phyloP scores from a whole-genome alignment of 2,797 vertebrate genomes.

The Acanthopagrus latus region DNA sequence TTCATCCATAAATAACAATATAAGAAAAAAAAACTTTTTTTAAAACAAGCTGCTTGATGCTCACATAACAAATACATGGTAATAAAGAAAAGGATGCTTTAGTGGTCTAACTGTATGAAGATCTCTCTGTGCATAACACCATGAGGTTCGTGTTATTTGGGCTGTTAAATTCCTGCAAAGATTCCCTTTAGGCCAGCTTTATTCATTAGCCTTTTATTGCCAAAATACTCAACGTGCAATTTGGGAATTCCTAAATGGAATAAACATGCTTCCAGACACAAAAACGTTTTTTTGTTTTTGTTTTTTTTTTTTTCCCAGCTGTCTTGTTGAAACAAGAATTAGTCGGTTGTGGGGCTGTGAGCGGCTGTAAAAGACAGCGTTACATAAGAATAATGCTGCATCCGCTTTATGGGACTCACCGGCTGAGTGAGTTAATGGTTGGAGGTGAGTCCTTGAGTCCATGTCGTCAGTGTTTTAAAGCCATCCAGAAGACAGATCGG shows the following conservation, averaged over 20 bases:
- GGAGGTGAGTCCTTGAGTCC: conserved; percentile 19
- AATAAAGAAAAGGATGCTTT: not conserved
- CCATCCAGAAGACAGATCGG: conserved; percentile 15
- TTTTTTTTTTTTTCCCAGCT: conserved; percentile 1
- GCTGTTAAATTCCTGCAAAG: conserved; percentile 17
- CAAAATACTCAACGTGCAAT: conserved; percentile 17
- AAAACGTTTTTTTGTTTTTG: not conserved
- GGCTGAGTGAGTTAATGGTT: conserved; percentile 11
- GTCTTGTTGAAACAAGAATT: conserved; percentile 25
- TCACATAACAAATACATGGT: not conserved
- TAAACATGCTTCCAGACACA: conserved; percentile 9
- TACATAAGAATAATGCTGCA: conserved; percentile 7
- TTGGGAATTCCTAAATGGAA: conserved; percentile 34
- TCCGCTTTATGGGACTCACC: not conserved
- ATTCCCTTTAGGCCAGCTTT: conserved; percentile 10
- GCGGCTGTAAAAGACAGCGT: not conserved
- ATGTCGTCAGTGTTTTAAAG: conserved; percentile 23
- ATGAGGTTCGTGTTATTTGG: not conserved
- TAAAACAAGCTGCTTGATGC: not conserved
- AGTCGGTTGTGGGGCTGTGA: conserved; percentile 9
- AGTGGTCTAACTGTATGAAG: not conserved
- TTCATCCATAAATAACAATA: conserved; percentile 10
- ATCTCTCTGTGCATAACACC: not conserved
- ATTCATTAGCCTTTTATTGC: conserved; percentile 44
- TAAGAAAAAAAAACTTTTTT: not conserved